Evolutionary conservation across 35 echinoderm and acorn worm genomes (phyloP).

Genomic region (Amphiura filiformis): DNA sequence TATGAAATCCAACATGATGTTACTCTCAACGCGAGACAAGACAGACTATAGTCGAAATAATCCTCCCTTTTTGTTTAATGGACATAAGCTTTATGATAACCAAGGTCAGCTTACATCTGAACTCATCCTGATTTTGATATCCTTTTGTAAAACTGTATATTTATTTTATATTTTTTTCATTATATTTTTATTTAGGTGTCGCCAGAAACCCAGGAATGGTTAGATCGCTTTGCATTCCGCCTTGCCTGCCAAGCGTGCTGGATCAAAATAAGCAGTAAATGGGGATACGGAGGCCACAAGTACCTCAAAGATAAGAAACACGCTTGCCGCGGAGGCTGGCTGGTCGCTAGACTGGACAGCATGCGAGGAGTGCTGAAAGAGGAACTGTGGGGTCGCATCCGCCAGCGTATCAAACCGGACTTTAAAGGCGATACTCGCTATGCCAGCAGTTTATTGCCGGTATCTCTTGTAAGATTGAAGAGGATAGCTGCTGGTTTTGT

Average conservation of each 20-base stretch:
- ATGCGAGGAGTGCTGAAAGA: neutral
- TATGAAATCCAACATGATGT: too few species aligned
- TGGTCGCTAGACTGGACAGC: constrained; percentile 61
- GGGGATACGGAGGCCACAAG: constrained; percentile 35
- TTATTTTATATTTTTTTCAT: too few species aligned
- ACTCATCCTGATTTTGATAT: too few species aligned
- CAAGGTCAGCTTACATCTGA: too few species aligned
- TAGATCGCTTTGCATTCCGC: constrained; percentile 28
- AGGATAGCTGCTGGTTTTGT: constrained; percentile 57
- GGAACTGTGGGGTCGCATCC: constrained; percentile 61
- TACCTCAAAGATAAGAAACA: constrained; percentile 21
- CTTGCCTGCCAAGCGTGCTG: constrained; percentile 72
- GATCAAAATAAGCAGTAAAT: constrained; percentile 16
- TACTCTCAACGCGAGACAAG: too few species aligned
- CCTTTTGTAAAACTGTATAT: too few species aligned
- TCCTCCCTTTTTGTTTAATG: too few species aligned
- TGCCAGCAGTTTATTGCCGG: constrained; percentile 49
- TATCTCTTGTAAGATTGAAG: constrained; percentile 40
- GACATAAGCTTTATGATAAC: too few species aligned
- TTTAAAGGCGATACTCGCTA: constrained; percentile 38
- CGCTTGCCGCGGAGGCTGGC: constrained; percentile 45
- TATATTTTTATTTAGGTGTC: too few species aligned
- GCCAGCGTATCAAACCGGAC: constrained; percentile 35
- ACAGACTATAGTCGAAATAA: too few species aligned
- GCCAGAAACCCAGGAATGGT: constrained; percentile 35